These are phyloP conservation scores for Corythornis cristatus DNA, from an alignment of 2,113 vertebrate genomes.

Conservation along the genomic window DNA sequence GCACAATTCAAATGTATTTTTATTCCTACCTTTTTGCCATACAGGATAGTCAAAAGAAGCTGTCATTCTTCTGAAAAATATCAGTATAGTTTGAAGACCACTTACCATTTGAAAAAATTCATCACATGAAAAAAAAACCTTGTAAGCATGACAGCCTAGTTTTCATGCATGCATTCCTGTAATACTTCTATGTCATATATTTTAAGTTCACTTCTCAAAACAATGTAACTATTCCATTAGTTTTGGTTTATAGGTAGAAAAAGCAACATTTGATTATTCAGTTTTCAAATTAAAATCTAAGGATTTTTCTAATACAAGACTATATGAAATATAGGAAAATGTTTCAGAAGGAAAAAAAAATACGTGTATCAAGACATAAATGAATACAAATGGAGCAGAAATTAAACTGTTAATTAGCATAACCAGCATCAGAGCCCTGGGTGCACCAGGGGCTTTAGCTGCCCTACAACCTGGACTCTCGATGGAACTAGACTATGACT, in stretches of 20 bases:
- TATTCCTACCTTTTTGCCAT: not conserved
- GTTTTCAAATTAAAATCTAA: constrained; percentile 10
- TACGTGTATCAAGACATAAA: not conserved
- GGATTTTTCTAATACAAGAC: not conserved
- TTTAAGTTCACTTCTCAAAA: constrained; percentile 65
- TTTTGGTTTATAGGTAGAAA: constrained; percentile 7
- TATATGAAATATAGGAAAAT: not conserved
- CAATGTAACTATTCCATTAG: constrained; percentile 55
- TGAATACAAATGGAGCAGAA: not conserved
- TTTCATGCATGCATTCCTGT: constrained; percentile 32
- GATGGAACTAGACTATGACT: accelerated
- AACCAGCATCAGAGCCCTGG: not conserved
- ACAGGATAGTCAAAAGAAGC: not conserved
- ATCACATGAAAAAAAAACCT: constrained; percentile 49
- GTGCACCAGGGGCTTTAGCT: not conserved
- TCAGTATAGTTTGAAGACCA: constrained; percentile 7
- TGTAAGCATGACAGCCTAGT: constrained; percentile 69
- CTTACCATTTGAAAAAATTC: constrained; percentile 41
- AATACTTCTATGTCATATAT: constrained; percentile 50
- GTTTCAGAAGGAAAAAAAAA: not conserved
- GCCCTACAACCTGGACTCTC: too few species aligned
- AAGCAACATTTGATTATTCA: not conserved
- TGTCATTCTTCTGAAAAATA: not conserved
- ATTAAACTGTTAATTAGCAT: not conserved
- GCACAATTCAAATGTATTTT: not conserved